These are phyloP conservation scores for Micrastur ruficollis DNA, from an alignment of 2,797 vertebrate species.

Conservation along the genomic window DNA sequence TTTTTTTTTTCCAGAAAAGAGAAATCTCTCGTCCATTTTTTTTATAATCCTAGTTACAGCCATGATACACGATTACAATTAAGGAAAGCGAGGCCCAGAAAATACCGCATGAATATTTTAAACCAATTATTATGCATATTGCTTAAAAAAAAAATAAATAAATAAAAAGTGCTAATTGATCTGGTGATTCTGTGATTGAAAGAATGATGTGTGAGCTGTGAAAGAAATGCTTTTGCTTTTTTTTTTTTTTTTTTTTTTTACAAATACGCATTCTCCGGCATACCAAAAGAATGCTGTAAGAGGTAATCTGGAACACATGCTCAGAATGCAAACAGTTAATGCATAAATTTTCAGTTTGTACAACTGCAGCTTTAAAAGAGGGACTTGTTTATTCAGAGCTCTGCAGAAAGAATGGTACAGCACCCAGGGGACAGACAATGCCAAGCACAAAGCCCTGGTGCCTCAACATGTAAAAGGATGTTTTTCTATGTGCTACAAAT, in stretches of 20 bases:
- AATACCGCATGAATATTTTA: slow-evolving; percentile 19
- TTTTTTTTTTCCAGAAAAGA: neutral
- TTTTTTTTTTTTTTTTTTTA: slow-evolving; percentile 4
- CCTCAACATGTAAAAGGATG: slow-evolving; percentile 83
- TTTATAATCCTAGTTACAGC: slow-evolving; percentile 9
- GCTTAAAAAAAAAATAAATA: slow-evolving; percentile 34
- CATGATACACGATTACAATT: neutral
- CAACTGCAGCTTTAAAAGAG: slow-evolving; percentile 85
- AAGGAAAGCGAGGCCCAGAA: slow-evolving; percentile 32
- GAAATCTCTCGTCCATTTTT: neutral
- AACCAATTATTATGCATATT: slow-evolving; percentile 52
- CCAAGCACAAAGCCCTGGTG: slow-evolving; percentile 84
- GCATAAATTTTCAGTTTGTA: slow-evolving; percentile 86
- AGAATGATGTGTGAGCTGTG: slow-evolving; percentile 67
- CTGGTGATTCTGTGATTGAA: slow-evolving; percentile 68
- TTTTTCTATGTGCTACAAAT: slow-evolving; percentile 90
- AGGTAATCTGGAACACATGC: slow-evolving; percentile 94
- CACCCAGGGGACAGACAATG: slow-evolving; percentile 85
- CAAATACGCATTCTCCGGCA: slow-evolving; percentile 72
- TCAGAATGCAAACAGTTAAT: slow-evolving; percentile 92
- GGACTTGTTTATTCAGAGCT: slow-evolving; percentile 94
- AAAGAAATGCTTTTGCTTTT: slow-evolving; percentile 55
- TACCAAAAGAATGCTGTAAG: slow-evolving; percentile 84
- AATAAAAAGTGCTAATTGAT: slow-evolving; percentile 73
- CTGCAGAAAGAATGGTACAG: slow-evolving; percentile 87